Conservation (phyloP, 2,888 invertebrate species). For the Camptogramma bilineatum region DNA sequence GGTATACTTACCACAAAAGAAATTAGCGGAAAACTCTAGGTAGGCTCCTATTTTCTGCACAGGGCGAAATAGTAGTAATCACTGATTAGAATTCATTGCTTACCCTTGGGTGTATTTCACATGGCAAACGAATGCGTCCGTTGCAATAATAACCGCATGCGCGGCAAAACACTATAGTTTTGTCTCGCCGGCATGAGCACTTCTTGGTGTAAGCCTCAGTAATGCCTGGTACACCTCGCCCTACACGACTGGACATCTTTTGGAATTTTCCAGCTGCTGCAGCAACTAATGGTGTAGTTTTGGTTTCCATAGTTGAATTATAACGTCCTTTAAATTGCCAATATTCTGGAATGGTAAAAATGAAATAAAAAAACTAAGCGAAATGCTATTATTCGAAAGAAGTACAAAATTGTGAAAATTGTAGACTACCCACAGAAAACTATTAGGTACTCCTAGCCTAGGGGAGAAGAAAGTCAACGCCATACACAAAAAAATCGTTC, state of each 20-base stretch:
- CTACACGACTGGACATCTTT: constrained; percentile 60
- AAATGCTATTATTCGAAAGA: too few relatives aligned
- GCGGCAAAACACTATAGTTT: constrained; percentile 76
- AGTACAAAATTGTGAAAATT: too few relatives aligned
- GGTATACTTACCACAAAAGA: too few relatives aligned
- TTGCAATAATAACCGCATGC: constrained; percentile 77
- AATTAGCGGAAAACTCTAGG: too few relatives aligned
- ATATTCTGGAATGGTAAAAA: neutral
- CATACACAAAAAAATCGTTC: too few relatives aligned
- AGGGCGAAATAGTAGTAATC: too few relatives aligned
- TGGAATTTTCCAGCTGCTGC: constrained; percentile 68
- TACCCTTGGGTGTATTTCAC: constrained; percentile 75
- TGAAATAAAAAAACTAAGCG: too few relatives aligned
- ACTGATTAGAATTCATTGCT: constrained; percentile 39
- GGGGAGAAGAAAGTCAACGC: too few relatives aligned
- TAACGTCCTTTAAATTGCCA: neutral
- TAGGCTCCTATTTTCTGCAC: too few relatives aligned
- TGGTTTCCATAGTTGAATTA: constrained; percentile 51
- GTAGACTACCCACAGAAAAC: too few relatives aligned
- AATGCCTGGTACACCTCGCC: constrained; percentile 74
- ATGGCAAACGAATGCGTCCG: constrained; percentile 75
- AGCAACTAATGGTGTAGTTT: constrained; percentile 69
- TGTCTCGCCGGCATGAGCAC: constrained; percentile 73
- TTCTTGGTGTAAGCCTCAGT: constrained; percentile 58
- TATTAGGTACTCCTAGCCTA: too few relatives aligned